Evolutionary conservation across 2,888 invertebrate genomes (phyloP).

Genomic region (Hartigia nigra): DNA sequence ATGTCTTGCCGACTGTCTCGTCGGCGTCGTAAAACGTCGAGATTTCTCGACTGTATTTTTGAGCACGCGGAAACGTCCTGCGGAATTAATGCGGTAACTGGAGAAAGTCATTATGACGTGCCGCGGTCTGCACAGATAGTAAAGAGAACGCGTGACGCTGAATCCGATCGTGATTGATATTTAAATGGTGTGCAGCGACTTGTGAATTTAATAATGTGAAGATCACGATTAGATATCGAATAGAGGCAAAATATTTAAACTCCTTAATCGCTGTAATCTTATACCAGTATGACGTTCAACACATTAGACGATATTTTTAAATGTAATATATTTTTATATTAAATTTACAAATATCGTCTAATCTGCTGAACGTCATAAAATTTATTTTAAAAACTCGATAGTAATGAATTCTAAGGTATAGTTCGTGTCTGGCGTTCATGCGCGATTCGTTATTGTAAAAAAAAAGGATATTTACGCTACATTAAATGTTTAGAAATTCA

Average conservation of each 20-base stretch:
- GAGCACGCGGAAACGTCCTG: neutral
- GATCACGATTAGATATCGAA: neutral
- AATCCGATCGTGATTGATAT: neutral
- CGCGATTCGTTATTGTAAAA: neutral
- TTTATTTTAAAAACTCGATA: no score
- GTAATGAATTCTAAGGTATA: neutral
- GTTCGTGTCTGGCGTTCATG: neutral
- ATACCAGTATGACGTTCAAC: no score
- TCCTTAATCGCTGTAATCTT: neutral
- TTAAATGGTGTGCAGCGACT: neutral
- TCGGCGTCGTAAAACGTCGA: neutral
- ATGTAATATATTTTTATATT: no score
- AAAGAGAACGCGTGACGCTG: neutral
- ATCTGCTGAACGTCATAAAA: no score
- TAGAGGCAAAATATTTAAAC: neutral
- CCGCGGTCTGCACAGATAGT: neutral
- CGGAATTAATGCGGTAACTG: neutral
- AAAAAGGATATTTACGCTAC: neutral
- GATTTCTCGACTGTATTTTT: neutral
- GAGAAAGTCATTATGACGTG: neutral
- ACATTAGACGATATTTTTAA: no score
- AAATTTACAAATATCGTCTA: no score
- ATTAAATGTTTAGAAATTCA: neutral
- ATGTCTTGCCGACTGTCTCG: neutral
- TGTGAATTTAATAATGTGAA: neutral